phyloP scores from a whole-genome alignment of 2,113 vertebrate genomes.

The Ictidomys tridecemlineatus region DNA sequence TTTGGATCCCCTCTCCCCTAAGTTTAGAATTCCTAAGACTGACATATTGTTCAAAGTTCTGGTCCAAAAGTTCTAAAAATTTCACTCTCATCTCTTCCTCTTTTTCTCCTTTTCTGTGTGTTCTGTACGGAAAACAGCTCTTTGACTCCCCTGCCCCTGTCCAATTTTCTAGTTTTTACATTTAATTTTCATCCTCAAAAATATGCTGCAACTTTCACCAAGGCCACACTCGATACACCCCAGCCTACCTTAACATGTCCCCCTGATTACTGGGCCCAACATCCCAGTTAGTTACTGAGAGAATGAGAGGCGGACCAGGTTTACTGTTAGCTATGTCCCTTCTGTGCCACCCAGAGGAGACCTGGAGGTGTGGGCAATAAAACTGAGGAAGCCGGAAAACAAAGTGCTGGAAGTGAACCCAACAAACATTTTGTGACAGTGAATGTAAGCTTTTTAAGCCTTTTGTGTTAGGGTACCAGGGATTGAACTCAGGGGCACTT shows the following conservation, averaged over 20 bases:
- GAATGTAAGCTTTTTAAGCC: conserved; percentile 19
- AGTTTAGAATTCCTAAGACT: not conserved
- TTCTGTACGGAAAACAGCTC: not conserved
- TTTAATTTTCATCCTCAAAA: not conserved
- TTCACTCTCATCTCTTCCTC: not conserved
- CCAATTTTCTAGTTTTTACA: not conserved
- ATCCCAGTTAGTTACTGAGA: not conserved
- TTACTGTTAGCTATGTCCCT: not conserved
- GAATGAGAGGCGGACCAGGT: not conserved
- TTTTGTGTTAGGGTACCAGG: not conserved
- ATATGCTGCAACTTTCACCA: not conserved
- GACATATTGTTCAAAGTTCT: conserved; percentile 1
- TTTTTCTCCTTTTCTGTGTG: not conserved
- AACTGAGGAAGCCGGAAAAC: not conserved
- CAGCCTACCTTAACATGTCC: not conserved
- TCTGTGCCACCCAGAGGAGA: not conserved
- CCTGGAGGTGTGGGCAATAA: not conserved
- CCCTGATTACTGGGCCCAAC: not conserved
- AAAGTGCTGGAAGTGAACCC: not conserved
- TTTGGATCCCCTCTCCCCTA: not conserved
- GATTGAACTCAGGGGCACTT: too few species aligned
- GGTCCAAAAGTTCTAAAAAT: not conserved
- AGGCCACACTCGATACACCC: not conserved
- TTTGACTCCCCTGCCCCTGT: not conserved
- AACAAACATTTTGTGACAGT: not conserved